A percentile compares a stretch with the other conserved stretches of the same genome.
Conservation (phyloP, 2,797 vertebrate species). For the Pangasius sanitwongsei region DNA sequence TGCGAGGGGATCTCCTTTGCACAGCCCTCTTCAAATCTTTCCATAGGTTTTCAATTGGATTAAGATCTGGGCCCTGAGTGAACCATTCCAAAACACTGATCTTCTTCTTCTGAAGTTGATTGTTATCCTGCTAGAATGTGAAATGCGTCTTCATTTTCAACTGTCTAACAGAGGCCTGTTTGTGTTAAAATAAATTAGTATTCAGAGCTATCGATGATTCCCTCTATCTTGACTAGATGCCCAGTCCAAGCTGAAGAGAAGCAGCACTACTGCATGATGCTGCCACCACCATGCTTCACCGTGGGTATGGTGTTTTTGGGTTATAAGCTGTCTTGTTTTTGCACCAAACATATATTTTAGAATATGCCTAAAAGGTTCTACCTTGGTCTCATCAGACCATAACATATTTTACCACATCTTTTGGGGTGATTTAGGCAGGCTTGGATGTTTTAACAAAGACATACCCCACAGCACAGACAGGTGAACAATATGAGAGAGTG, state of each 20-base stretch:
- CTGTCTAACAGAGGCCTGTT: neutral
- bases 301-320: neutral
- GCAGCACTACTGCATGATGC: neutral
- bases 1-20: neutral
- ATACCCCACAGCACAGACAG: neutral
- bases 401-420: neutral
- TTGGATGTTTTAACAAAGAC: neutral
- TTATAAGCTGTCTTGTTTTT: neutral
- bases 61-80: neutral
- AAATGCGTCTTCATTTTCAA: neutral
- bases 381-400: neutral
- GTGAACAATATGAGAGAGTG: neutral
- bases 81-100: neutral
- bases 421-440: neutral
- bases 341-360: neutral
- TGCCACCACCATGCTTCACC: neutral
- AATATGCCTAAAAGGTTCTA: neutral
- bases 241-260: neutral
- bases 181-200: neutral
- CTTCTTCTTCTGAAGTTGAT: neutral
- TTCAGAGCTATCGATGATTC: neutral
- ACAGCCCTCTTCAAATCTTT: neutral
- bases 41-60: neutral
- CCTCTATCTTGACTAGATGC: neutral
- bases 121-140: neutral